Conservation (phyloP, 2,888 invertebrate species). For the Ormyrus rosae region DNA sequence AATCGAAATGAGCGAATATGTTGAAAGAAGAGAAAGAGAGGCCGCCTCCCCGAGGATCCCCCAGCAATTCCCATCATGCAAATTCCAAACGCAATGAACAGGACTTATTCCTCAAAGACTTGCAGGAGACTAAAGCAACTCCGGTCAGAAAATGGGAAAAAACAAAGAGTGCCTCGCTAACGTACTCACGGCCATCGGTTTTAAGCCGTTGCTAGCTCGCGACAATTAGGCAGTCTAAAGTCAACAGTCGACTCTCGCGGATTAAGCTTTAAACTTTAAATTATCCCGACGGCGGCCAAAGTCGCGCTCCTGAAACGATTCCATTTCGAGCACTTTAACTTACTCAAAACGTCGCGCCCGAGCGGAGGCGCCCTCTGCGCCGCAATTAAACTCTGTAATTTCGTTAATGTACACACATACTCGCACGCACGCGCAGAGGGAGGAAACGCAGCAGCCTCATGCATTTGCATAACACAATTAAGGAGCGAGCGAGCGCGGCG, state of each 20-base stretch:
- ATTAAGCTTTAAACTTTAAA: conserved; percentile 46
- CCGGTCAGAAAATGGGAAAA: not conserved
- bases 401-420: conserved; percentile 42
- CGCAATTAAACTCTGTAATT: conserved; percentile 49
- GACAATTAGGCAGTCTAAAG: conserved; percentile 40
- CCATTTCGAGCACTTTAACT: conserved; percentile 42
- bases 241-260: conserved; percentile 27
- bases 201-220: not conserved
- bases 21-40: not conserved
- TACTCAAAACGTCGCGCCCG: conserved; percentile 26
- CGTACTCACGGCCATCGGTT: not conserved
- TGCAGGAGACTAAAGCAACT: not conserved
- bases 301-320: conserved; percentile 32
- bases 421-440: not conserved
- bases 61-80: conserved; percentile 15
- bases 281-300: conserved; percentile 5
- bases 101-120: not conserved
- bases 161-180: not conserved
- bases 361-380: not conserved
- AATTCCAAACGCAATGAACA: conserved; percentile 5
- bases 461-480: conserved; percentile 55
- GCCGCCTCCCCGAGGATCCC: not conserved
- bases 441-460: not conserved
- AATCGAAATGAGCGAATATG: conserved; percentile 21
- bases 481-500: conserved; percentile 12